phyloP scores from a whole-genome alignment of 1,140 invertebrate species.

The Trichoplusia ni region DNA sequence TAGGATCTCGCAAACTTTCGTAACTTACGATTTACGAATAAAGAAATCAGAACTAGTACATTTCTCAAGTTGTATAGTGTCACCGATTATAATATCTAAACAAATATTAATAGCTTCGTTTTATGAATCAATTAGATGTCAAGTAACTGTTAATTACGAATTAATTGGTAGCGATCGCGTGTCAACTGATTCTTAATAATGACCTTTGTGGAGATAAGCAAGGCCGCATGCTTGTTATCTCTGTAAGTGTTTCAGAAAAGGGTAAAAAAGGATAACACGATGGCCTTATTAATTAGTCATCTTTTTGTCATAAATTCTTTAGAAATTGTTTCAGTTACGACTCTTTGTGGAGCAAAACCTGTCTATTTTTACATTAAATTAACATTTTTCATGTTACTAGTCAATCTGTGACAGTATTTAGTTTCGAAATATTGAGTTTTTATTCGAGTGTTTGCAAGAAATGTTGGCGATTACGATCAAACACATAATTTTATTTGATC shows the following conservation, averaged over 20 bases:
- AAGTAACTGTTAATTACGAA: slow-evolving; percentile 3
- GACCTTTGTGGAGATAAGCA: slow-evolving; percentile 23
- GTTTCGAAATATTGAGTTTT: no score
- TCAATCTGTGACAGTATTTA: no score
- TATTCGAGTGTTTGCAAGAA: no score
- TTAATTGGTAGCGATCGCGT: slow-evolving; percentile 16
- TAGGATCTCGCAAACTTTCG: background rate
- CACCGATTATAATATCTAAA: background rate
- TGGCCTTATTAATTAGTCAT: background rate
- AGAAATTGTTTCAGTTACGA: background rate
- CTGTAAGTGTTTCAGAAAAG: slow-evolving; percentile 4
- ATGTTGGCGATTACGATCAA: background rate
- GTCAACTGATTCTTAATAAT: slow-evolving; percentile 24
- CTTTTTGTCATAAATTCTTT: background rate
- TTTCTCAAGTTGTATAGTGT: no score
- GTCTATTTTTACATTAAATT: no score
- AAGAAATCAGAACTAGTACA: background rate
- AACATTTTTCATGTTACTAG: no score
- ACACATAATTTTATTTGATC: background rate
- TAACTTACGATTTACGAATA: background rate
- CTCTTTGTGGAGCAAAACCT: no score
- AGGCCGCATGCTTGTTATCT: slow-evolving; percentile 7
- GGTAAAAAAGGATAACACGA: background rate
- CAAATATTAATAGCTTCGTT: background rate
- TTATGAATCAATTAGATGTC: slow-evolving; percentile 10